These are phyloP conservation scores for Oryzias woworae DNA, from an alignment of 2,113 vertebrate genomes.

Conservation along the genomic window DNA sequence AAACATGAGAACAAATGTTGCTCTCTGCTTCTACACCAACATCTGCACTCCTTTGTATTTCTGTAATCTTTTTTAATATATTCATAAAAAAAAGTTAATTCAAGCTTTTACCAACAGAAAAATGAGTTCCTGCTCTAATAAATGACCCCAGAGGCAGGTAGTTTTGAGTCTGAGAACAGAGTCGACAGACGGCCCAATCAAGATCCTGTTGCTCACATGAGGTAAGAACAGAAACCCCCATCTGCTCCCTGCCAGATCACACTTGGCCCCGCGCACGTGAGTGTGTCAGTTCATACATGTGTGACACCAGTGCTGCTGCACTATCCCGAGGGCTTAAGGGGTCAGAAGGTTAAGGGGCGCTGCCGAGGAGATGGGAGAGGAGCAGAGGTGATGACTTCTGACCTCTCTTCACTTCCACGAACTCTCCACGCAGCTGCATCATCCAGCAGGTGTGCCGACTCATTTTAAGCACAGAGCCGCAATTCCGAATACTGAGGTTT, in stretches of 20 bases:
- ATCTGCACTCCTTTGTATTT: too few relatives aligned
- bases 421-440: constrained; percentile 69
- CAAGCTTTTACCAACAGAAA: too few relatives aligned
- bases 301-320: constrained; percentile 45
- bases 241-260: constrained; percentile 68
- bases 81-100: too few relatives aligned
- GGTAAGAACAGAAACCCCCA: constrained; percentile 47
- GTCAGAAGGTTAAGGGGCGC: constrained; percentile 11
- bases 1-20: too few relatives aligned
- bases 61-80: too few relatives aligned
- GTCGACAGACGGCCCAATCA: constrained; percentile 31
- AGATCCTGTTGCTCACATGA: constrained; percentile 46
- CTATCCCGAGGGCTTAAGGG: constrained; percentile 37
- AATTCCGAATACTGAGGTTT: constrained; percentile 24
- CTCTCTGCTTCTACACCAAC: too few relatives aligned
- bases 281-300: constrained; percentile 25
- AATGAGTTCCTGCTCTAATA: neutral
- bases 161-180: constrained; percentile 13
- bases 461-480: constrained; percentile 63
- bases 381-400: constrained; percentile 60
- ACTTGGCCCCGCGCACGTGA: constrained; percentile 61
- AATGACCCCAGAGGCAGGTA: neutral
- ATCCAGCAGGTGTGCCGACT: constrained; percentile 72
- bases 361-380: constrained; percentile 15
- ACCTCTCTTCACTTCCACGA: constrained; percentile 65